Percentiles rank a stretch among this genome's conserved stretches.
Conservation (phyloP, 2,888 invertebrate genomes). For the Atethmia centrago region DNA sequence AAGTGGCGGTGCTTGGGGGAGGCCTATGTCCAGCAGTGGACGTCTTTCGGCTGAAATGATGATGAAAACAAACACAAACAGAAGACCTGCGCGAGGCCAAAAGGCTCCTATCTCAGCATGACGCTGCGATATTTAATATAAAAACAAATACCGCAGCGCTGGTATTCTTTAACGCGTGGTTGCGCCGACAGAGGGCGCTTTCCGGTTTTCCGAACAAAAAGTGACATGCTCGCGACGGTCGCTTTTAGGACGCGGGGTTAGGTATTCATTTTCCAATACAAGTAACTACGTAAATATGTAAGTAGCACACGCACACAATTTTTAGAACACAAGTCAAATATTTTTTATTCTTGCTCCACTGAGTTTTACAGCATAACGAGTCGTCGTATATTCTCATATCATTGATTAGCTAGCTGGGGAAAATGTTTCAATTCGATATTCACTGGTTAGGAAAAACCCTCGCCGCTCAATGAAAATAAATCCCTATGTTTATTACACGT, state of each 20-base stretch:
- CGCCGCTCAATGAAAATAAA: conserved; percentile 44
- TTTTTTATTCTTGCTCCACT: not conserved
- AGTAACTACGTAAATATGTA: not conserved
- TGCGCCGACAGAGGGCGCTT: too few species aligned
- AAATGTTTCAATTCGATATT: conserved; percentile 39
- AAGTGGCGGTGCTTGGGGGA: too few species aligned
- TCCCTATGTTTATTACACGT: conserved; percentile 42
- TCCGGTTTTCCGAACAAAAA: too few species aligned
- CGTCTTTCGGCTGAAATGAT: too few species aligned
- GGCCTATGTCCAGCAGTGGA: too few species aligned
- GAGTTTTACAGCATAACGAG: conserved; percentile 7
- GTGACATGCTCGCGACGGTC: too few species aligned
- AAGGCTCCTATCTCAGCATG: too few species aligned
- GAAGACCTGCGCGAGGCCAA: too few species aligned
- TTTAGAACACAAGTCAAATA: not conserved
- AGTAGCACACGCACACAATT: not conserved
- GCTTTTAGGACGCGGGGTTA: not conserved
- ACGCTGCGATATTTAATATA: too few species aligned
- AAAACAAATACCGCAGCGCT: too few species aligned
- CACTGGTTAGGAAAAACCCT: conserved; percentile 56
- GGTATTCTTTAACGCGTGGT: too few species aligned
- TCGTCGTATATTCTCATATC: conserved; percentile 29
- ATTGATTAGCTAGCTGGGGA: conserved; percentile 26
- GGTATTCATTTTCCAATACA: not conserved
- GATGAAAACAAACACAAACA: too few species aligned